Conservation (phyloP, 1,140 invertebrate species). For the Diabrotica undecimpunctata region DNA sequence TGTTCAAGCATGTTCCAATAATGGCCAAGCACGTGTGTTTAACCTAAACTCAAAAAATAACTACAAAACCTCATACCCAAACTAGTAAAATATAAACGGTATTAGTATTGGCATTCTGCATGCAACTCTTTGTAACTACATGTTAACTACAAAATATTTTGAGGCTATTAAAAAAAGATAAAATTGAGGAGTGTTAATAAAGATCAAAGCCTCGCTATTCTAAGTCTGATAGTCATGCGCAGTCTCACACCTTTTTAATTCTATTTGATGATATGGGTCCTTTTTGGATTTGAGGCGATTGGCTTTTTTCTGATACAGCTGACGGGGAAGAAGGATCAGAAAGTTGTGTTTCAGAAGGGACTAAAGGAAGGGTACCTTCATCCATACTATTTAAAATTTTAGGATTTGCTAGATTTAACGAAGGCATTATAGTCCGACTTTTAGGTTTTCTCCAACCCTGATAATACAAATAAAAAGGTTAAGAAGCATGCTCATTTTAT, state of each 20-base stretch:
- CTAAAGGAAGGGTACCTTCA: conserved; percentile 47
- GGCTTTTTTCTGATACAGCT: conserved; percentile 49
- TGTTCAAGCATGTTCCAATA: no score
- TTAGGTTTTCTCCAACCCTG: conserved; percentile 75
- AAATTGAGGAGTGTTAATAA: conserved; percentile 3
- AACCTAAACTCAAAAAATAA: no score
- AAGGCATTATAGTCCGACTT: conserved; percentile 67
- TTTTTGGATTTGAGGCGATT: conserved; percentile 58
- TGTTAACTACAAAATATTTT: conserved; percentile 1
- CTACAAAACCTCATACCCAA: not conserved
- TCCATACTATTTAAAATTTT: conserved; percentile 50
- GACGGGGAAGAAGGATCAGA: conserved; percentile 51
- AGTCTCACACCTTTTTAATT: conserved; percentile 58
- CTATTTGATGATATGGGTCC: conserved; percentile 54
- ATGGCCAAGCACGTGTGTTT: no score
- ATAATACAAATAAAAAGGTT: conserved; percentile 43
- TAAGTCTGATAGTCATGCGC: conserved; percentile 36
- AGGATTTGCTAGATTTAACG: conserved; percentile 54
- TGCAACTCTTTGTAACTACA: conserved; percentile 8
- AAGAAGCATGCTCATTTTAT: conserved; percentile 26
- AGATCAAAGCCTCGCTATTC: conserved; percentile 14
- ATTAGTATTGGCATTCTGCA: conserved; percentile 1
- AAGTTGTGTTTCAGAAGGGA: conserved; percentile 50
- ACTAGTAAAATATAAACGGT: not conserved
- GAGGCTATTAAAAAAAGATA: conserved; percentile 1